Evolutionary conservation across 2,113 vertebrate species (phyloP).

Genomic region (Pollachius pollachius): DNA sequence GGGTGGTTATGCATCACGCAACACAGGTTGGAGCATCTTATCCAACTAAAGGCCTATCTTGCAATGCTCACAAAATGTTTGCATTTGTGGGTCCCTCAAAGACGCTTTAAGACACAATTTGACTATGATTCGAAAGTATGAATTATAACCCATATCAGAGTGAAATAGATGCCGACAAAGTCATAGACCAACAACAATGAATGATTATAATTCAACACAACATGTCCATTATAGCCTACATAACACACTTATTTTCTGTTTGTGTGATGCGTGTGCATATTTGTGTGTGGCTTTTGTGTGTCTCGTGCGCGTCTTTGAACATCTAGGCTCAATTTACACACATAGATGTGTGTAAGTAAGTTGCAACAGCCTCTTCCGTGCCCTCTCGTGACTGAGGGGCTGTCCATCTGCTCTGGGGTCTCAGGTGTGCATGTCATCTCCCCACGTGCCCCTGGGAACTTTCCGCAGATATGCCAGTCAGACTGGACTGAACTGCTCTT

Average conservation of each 20-base stretch:
- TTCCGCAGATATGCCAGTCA: slow-evolving; percentile 68
- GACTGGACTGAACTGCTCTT: slow-evolving; percentile 62
- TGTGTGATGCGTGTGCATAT: slow-evolving; percentile 11
- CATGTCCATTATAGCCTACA: background rate
- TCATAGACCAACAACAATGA: background rate
- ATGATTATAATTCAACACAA: background rate
- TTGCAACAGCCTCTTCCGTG: slow-evolving; percentile 62
- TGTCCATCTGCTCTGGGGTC: slow-evolving; percentile 66
- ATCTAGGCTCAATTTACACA: slow-evolving; percentile 32
- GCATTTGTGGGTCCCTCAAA: slow-evolving; percentile 71
- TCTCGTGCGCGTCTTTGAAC: background rate
- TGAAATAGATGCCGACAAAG: background rate
- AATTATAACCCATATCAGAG: no score
- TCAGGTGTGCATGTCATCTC: slow-evolving; percentile 73
- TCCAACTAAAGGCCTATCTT: slow-evolving; percentile 61
- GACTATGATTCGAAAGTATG: background rate
- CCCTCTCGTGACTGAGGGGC: slow-evolving; percentile 52
- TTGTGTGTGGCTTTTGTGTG: slow-evolving; percentile 12
- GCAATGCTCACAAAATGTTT: slow-evolving; percentile 52
- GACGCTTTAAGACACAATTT: slow-evolving; percentile 67
- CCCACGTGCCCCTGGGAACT: slow-evolving; percentile 67
- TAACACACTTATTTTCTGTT: background rate
- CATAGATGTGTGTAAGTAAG: slow-evolving; percentile 43
- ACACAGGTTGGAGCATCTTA: slow-evolving; percentile 66
- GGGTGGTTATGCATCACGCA: slow-evolving; percentile 70